Evolutionary conservation across 2,113 vertebrate genomes (phyloP), one percentile per base, ranked within the genome.

Genomic region (Sterrhoptilus dennistouni): DNA sequence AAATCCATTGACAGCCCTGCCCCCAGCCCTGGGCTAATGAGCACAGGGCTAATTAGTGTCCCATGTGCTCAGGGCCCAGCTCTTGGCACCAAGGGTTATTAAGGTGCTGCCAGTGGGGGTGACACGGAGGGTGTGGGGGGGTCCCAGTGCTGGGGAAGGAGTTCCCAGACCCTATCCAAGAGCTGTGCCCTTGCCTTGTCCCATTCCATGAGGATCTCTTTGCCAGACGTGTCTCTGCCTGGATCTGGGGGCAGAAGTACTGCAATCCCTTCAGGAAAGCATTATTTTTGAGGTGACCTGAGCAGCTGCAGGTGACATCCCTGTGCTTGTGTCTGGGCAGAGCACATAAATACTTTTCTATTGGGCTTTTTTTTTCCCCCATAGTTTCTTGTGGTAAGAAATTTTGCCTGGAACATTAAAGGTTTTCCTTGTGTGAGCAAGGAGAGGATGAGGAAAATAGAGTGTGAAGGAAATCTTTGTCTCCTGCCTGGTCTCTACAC

Each of bases 111-210:
- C 79, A 92, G 75, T 28, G 0, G 1, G 85, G 83, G 59, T 92
- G 89, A 65, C 10, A 60, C 0, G 3, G 42, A 33, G 40, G 60
- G 61, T n/a, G 6, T 6, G 2, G 11, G 36, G 59, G 63, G 36
- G 18, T 49, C 12, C 44, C 13, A 0, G 0, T 0, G 1, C n/a
- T 3, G 10, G 38, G 69, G 49, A 8, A 23, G 60, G 24, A 8
- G 1, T 10, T 91, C 38, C 42, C 56, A 29, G 69, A 28, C 21
- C 14, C 7, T 57, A 0, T 7, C 19, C 2, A 2, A 18, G 64
- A 66, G 22, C 10, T 33, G 11, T 36, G 14, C 49, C 12, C 56
- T 76, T n/a, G 25, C 25, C 35, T 57, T 23, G 8, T 16, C 80
- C 11, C 1, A 28, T 0, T 25, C 54, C 3, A 4, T 5, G 40